These are phyloP conservation scores for Geophilus truncorum DNA, from an alignment of 2,888 invertebrate genomes.

Conservation along the genomic window DNA sequence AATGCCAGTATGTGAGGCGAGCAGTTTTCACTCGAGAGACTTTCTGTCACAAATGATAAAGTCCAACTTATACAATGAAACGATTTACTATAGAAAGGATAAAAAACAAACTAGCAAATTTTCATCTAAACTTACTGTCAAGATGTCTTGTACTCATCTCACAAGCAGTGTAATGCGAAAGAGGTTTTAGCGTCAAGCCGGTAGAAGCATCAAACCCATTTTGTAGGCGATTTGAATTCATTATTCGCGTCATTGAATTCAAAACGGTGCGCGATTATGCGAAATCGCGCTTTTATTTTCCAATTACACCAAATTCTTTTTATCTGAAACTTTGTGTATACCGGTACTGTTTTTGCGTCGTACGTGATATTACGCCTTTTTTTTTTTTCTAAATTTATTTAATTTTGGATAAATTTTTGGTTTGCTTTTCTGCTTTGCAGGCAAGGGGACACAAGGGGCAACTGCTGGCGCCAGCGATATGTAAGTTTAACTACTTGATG, in stretches of 20 bases:
- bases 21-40: not conserved
- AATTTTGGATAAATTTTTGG: not conserved
- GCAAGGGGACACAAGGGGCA: slow-evolving; percentile 29
- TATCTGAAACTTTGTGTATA: not conserved
- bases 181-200: no score
- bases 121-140: not conserved
- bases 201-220: no score
- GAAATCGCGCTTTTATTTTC: not conserved
- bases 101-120: not conserved
- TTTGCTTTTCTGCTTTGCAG: not conserved
- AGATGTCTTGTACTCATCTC: not conserved
- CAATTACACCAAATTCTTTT: not conserved
- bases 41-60: not conserved
- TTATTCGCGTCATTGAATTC: not conserved
- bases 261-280: not conserved
- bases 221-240: not conserved
- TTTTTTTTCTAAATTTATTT: no score
- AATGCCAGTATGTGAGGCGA: not conserved
- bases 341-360: not conserved
- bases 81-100: not conserved
- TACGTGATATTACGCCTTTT: not conserved
- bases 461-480: not conserved
- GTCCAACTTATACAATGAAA: not conserved
- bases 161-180: not conserved
- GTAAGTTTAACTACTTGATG: not conserved